Conservation (phyloP, 2,797 vertebrate species). For the Thunnus albacares region DNA sequence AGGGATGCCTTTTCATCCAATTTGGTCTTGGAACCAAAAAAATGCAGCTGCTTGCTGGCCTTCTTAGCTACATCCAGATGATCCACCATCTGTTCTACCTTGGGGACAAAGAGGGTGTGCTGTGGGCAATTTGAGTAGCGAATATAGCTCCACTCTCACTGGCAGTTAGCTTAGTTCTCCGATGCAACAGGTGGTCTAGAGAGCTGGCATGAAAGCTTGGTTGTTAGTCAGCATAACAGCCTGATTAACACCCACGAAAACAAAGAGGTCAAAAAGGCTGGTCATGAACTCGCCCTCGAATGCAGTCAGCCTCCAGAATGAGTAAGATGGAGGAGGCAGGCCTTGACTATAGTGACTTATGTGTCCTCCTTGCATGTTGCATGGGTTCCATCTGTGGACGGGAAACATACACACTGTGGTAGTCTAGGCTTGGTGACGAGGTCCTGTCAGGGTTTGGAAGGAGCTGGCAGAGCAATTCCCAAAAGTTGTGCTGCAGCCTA, state of each 20-base stretch:
- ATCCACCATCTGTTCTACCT: conserved; percentile 30
- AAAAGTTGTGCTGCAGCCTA: neutral
- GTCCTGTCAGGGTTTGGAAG: neutral
- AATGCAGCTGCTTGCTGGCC: conserved; percentile 2
- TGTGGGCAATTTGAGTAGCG: neutral
- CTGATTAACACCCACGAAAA: conserved; percentile 6
- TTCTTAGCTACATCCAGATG: conserved; percentile 23
- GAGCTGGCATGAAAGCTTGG: conserved; percentile 9
- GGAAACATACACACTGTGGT: conserved; percentile 1
- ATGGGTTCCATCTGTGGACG: conserved; percentile 13
- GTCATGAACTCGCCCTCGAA: neutral
- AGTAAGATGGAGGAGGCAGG: conserved; percentile 3
- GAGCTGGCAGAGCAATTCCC: conserved; percentile 5
- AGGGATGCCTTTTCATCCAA: too few relatives aligned
- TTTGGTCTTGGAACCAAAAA: conserved; percentile 6
- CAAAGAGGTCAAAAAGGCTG: neutral
- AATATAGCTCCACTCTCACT: neutral
- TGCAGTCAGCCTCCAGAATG: conserved; percentile 5
- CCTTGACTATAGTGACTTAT: conserved; percentile 9
- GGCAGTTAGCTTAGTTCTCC: neutral
- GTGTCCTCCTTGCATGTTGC: neutral
- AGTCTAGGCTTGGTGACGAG: neutral
- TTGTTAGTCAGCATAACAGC: conserved; percentile 28
- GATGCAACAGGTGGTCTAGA: neutral
- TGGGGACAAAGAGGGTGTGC: neutral